Percentiles rank a stretch among this genome's conserved stretches.
Conservation (phyloP, 2,113 vertebrate species). For the Sceloporus undulatus region DNA sequence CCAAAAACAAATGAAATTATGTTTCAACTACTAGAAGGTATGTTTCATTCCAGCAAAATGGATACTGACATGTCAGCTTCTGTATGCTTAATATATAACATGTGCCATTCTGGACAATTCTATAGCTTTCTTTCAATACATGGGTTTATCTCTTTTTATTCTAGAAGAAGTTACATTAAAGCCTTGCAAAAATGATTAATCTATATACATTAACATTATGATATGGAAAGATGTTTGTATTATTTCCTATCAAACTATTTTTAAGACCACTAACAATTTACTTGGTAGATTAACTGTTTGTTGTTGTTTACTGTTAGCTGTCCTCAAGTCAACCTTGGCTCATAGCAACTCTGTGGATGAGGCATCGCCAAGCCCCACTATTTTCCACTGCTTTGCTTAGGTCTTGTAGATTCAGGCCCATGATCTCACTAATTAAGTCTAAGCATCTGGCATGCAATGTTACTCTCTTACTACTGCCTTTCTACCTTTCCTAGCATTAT, state of each 20-base stretch:
- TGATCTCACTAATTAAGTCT: too few relatives aligned
- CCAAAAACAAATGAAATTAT: slow-evolving; percentile 59
- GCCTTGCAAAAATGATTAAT: slow-evolving; percentile 41
- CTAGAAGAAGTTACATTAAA: slow-evolving; percentile 12
- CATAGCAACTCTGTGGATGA: too few relatives aligned
- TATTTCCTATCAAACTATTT: not conserved
- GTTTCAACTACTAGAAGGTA: slow-evolving; percentile 54
- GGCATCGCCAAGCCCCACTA: too few relatives aligned
- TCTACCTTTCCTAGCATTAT: too few relatives aligned
- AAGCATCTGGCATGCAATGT: too few relatives aligned
- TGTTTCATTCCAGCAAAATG: slow-evolving; percentile 58
- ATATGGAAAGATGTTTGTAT: slow-evolving; percentile 14
- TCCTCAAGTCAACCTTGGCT: too few relatives aligned
- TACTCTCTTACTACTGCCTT: too few relatives aligned
- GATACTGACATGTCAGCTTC: slow-evolving; percentile 53
- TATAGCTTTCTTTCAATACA: slow-evolving; percentile 17
- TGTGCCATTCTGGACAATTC: slow-evolving; percentile 24
- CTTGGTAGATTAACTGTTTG: too few relatives aligned
- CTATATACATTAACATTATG: slow-evolving; percentile 6
- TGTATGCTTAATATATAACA: slow-evolving; percentile 18
- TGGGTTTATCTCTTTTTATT: slow-evolving; percentile 27
- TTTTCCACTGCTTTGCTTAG: too few relatives aligned
- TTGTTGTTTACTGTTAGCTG: too few relatives aligned
- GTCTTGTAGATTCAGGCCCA: too few relatives aligned
- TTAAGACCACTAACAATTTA: not conserved